Evolutionary conservation across 2,113 vertebrate genomes (phyloP).

Genomic region (Neolamprologus brichardi): DNA sequence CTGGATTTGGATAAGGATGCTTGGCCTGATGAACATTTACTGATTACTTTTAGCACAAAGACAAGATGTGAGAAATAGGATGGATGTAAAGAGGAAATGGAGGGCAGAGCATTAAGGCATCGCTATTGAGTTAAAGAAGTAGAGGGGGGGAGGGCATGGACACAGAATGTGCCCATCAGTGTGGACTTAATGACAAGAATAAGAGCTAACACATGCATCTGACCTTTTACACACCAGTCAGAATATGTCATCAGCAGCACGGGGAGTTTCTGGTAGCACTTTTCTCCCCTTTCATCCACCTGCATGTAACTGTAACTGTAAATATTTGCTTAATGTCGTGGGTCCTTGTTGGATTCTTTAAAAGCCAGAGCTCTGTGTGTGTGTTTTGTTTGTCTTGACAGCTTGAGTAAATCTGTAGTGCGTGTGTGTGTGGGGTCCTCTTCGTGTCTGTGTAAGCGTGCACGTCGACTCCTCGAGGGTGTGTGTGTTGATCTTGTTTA

Average conservation of each 20-base stretch:
- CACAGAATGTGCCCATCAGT: neutral
- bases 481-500: slow-evolving; percentile 41
- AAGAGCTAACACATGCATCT: neutral
- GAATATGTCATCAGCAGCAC: neutral
- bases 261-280: neutral
- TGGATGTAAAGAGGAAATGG: neutral
- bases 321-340: neutral
- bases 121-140: neutral
- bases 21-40: neutral
- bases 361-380: neutral
- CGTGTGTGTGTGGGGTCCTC: neutral
- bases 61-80: neutral
- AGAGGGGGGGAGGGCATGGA: neutral
- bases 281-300: neutral
- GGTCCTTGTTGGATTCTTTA: neutral
- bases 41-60: neutral
- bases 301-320: neutral
- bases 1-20: neutral
- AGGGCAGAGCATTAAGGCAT: neutral
- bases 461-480: neutral
- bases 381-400: neutral
- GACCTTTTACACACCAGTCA: neutral
- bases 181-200: neutral
- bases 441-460: neutral
- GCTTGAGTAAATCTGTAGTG: neutral